Evolutionary conservation across 2,888 invertebrate species (phyloP).

Genomic region (Augochlorella aurata): DNA sequence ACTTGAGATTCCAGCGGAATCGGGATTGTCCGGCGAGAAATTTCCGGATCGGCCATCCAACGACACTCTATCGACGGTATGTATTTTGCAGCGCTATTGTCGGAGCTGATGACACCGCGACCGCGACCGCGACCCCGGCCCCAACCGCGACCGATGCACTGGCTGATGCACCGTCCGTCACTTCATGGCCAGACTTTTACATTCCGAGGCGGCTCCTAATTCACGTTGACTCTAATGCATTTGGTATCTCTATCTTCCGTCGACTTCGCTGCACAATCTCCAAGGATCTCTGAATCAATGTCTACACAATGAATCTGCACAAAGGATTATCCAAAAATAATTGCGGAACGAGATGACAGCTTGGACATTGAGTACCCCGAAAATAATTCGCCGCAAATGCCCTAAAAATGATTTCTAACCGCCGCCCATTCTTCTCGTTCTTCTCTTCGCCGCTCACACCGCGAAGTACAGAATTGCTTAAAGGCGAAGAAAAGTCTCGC

Average conservation of each 20-base stretch:
- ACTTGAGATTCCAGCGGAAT: slow-evolving; percentile 31
- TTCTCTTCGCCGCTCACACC: neutral
- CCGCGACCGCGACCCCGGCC: neutral
- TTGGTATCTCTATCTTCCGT: neutral
- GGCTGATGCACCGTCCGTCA: neutral
- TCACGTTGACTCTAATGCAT: no score
- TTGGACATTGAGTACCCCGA: neutral
- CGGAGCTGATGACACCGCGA: neutral
- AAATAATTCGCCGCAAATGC: neutral
- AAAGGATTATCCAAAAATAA: neutral
- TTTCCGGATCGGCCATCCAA: slow-evolving; percentile 14
- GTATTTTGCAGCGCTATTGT: slow-evolving; percentile 9
- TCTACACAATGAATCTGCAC: neutral
- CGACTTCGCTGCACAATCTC: neutral
- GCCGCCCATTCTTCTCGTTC: neutral
- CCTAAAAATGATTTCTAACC: neutral
- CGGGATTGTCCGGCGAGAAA: slow-evolving; percentile 17
- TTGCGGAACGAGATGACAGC: neutral
- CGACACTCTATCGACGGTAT: slow-evolving; percentile 4
- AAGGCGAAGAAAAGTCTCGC: neutral
- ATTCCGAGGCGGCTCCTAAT: no score
- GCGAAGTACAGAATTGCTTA: neutral
- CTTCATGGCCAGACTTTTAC: no score
- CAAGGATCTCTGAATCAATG: neutral
- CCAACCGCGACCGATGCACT: neutral